phyloP scores from a whole-genome alignment of 2,888 invertebrate genomes.

The Parascotia fuliginaria region DNA sequence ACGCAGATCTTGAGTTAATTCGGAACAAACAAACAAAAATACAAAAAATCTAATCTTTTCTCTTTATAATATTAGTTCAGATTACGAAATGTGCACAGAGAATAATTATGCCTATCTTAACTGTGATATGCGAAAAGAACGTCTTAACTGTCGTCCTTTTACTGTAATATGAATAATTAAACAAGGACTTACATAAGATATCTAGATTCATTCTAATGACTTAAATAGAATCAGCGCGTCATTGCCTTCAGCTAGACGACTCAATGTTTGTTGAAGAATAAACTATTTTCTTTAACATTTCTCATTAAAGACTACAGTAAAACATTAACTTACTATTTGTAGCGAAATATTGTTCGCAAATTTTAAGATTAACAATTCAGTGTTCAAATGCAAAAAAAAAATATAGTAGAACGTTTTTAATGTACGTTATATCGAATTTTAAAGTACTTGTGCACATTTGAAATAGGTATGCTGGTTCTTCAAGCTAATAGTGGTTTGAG shows the following conservation, averaged over 20 bases:
- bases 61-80: neutral
- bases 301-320: no score
- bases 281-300: no score
- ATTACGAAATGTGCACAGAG: slow-evolving; percentile 6
- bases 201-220: slow-evolving; percentile 17
- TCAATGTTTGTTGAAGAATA: neutral
- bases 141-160: slow-evolving; percentile 51
- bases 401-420: no score
- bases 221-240: slow-evolving; percentile 8
- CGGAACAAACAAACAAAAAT: no score
- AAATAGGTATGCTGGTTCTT: neutral
- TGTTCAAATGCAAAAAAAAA: no score
- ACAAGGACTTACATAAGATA: slow-evolving; percentile 43
- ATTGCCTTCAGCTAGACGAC: slow-evolving; percentile 7
- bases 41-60: no score
- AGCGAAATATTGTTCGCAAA: no score
- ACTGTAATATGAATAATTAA: slow-evolving; percentile 52
- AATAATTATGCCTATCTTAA: slow-evolving; percentile 1
- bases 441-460: neutral
- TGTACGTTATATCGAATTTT: neutral
- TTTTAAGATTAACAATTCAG: no score
- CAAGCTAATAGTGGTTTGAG: slow-evolving; percentile 14
- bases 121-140: slow-evolving; percentile 38
- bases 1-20: no score
- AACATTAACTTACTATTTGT: no score